Evolutionary conservation across 2,888 invertebrate species (phyloP).

Genomic region (Himalopsyche anomala): DNA sequence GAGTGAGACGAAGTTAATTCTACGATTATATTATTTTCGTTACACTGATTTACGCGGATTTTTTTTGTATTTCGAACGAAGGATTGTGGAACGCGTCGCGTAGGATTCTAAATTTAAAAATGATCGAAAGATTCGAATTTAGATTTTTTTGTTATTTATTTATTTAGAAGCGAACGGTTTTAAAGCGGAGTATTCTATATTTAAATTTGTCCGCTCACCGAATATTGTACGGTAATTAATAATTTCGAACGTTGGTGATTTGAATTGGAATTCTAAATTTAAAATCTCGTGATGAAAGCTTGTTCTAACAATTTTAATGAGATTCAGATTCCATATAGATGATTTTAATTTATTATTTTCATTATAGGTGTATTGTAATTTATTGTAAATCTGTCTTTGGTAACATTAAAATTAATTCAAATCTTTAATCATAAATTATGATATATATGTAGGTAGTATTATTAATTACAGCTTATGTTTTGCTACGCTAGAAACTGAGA

Average conservation of each 20-base stretch:
- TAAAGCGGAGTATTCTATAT: background rate
- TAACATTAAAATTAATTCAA: too few relatives aligned
- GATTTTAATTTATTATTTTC: background rate
- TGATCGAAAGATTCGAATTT: constrained; percentile 43
- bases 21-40: constrained; percentile 47
- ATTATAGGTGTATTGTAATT: too few relatives aligned
- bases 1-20: constrained; percentile 49
- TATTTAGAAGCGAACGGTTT: constrained; percentile 1
- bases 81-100: constrained; percentile 52
- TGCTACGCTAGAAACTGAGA: too few relatives aligned
- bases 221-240: constrained; percentile 16
- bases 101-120: constrained; percentile 55
- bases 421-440: too few relatives aligned
- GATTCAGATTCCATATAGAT: background rate
- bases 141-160: constrained; percentile 34
- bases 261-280: constrained; percentile 30
- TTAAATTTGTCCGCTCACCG: constrained; percentile 24
- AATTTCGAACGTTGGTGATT: constrained; percentile 22
- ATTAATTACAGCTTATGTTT: too few relatives aligned
- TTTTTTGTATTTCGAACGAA: constrained; percentile 46
- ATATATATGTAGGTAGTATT: too few relatives aligned
- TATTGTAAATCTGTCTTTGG: too few relatives aligned
- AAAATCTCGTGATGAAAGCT: constrained; percentile 12
- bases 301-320: background rate
- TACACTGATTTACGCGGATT: constrained; percentile 52